Evolutionary conservation across 2,113 vertebrate genomes (phyloP).

Genomic region (Polyodon spathula): DNA sequence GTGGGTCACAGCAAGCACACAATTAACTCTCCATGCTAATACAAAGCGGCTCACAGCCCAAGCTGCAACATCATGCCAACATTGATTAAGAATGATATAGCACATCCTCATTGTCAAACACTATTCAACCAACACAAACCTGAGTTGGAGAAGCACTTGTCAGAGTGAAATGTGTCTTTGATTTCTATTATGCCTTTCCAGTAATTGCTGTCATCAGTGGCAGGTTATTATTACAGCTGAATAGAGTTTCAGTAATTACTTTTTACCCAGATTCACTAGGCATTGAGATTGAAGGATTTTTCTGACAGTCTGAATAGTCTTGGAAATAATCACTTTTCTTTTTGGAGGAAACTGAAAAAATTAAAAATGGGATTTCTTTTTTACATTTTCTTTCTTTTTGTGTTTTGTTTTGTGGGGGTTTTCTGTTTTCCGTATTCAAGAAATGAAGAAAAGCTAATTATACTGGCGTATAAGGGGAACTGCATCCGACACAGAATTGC

Average conservation of each 20-base stretch:
- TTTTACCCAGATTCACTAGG: constrained; percentile 66
- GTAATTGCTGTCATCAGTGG: constrained; percentile 76
- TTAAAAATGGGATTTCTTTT: constrained; percentile 68
- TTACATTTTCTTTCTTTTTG: constrained; percentile 22
- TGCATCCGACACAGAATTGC: no score
- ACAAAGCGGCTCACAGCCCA: constrained; percentile 46
- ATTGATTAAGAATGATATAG: constrained; percentile 70
- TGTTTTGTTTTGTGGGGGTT: not conserved
- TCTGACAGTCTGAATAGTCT: constrained; percentile 73
- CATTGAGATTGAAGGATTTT: constrained; percentile 70
- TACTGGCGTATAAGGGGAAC: no score
- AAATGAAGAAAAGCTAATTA: no score
- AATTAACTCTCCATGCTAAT: constrained; percentile 45
- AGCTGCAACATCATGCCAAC: constrained; percentile 49
- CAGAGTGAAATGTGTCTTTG: constrained; percentile 70
- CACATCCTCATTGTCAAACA: constrained; percentile 67
- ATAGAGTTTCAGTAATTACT: constrained; percentile 76
- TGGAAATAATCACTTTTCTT: constrained; percentile 68
- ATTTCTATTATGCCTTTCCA: constrained; percentile 65
- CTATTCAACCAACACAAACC: constrained; percentile 66
- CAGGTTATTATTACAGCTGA: constrained; percentile 81
- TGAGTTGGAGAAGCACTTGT: constrained; percentile 67
- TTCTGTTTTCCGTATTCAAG: no score
- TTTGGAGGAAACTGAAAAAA: constrained; percentile 60
- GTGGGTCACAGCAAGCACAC: constrained; percentile 46